Conservation (phyloP, 2,797 vertebrate genomes). For the Leptoclinus maculatus region DNA sequence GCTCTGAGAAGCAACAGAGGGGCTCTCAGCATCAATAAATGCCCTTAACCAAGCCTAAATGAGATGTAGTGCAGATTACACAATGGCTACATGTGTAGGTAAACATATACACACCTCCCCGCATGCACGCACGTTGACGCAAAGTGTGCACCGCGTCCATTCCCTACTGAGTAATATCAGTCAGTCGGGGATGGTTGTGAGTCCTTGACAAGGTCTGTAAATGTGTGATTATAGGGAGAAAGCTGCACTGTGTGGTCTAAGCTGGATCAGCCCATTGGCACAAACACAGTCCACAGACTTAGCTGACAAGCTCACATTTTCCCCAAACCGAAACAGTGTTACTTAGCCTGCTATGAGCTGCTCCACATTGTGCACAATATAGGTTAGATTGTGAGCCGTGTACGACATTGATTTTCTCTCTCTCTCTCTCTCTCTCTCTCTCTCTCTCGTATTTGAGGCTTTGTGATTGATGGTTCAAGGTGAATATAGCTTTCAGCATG, state of each 20-base stretch:
- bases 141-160: conserved; percentile 25
- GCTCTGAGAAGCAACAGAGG: conserved; percentile 48
- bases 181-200: conserved; percentile 43
- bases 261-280: conserved; percentile 64
- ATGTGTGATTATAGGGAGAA: conserved; percentile 52
- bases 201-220: conserved; percentile 61
- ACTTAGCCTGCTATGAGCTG: conserved; percentile 38
- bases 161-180: conserved; percentile 40
- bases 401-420: conserved; percentile 43
- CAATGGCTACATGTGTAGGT: conserved; percentile 7
- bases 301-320: conserved; percentile 54
- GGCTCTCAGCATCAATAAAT: conserved; percentile 67
- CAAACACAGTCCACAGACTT: conserved; percentile 43
- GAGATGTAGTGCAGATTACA: conserved; percentile 69
- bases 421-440: neutral
- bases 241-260: conserved; percentile 53
- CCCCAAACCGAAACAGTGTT: conserved; percentile 40
- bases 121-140: conserved; percentile 6
- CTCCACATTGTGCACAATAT: conserved; percentile 28
- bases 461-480: conserved; percentile 60
- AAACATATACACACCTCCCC: conserved; percentile 30
- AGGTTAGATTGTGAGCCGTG: conserved; percentile 39
- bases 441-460: conserved; percentile 17
- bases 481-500: conserved; percentile 60
- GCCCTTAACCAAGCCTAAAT: conserved; percentile 65